Conservation (phyloP, 2,888 invertebrate species). For the Drosophila antonietae region DNA sequence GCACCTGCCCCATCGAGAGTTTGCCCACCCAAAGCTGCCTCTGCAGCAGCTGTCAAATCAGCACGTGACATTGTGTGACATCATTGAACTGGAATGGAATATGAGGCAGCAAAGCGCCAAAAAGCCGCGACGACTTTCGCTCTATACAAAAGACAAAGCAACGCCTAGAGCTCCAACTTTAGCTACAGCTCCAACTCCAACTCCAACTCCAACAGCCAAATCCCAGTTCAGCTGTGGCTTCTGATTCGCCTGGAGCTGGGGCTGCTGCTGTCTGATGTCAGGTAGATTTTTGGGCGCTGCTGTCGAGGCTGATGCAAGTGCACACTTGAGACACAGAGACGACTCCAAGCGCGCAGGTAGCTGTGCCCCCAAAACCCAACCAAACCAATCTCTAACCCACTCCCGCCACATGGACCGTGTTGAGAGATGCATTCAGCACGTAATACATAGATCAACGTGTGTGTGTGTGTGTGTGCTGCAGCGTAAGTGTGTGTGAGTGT, state of each 20-base stretch:
- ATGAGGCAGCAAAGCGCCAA: slow-evolving; percentile 61
- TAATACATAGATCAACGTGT: slow-evolving; percentile 79
- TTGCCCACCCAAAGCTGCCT: slow-evolving; percentile 15
- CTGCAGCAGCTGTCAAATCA: slow-evolving; percentile 57
- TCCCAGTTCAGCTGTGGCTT: slow-evolving; percentile 51
- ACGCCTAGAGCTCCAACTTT: slow-evolving; percentile 43
- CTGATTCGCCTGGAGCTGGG: slow-evolving; percentile 23
- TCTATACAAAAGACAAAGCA: slow-evolving; percentile 67
- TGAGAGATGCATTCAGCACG: slow-evolving; percentile 77
- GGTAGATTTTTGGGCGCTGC: slow-evolving; percentile 47
- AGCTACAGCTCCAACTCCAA: slow-evolving; percentile 16
- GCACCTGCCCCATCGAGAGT: slow-evolving; percentile 41
- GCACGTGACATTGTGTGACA: slow-evolving; percentile 78
- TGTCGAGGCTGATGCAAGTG: slow-evolving; percentile 63
- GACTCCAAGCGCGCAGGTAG: slow-evolving; percentile 40
- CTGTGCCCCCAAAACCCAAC: slow-evolving; percentile 25
- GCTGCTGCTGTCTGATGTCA: slow-evolving; percentile 23
- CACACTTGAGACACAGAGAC: slow-evolving; percentile 72
- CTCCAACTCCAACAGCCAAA: slow-evolving; percentile 21
- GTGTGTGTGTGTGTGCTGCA: slow-evolving; percentile 4
- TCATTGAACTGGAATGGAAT: slow-evolving; percentile 81
- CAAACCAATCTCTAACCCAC: slow-evolving; percentile 14
- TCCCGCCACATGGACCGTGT: slow-evolving; percentile 42
- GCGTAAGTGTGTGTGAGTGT: slow-evolving; percentile 11
- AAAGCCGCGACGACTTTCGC: slow-evolving; percentile 68